Base-by-base conservation (phyloP, 2,888 invertebrate genomes). In the Fissipunctia ypsillon region DNA sequence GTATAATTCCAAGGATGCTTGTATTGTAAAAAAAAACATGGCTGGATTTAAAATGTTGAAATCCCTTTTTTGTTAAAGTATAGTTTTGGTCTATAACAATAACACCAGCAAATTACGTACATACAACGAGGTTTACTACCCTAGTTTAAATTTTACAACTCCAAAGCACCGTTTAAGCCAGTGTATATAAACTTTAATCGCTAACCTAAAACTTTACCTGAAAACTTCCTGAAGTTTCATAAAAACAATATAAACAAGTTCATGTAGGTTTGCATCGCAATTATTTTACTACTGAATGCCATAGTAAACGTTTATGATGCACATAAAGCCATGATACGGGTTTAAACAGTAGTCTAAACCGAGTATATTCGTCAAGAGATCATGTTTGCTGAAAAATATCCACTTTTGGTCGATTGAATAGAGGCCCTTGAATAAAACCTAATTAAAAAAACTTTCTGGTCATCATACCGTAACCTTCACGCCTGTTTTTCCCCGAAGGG, bases 161-260 rank as follows among this genome's bases (percentile, higher is more conserved):
- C 5, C 28, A 57, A 83, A 78, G 7, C 14, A 65, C 50, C 48
- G 50, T 64, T 67, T 31, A 64, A 70, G 72, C 19, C 14, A 52
- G 22, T 80, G 60, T 64, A 80, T 57, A 57, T 69, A 79, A 79
- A 79, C 66, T 68, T 64, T 66, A 65, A 83, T 66, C 28, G 63
- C 67, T 35, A 31, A 73, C 71, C 52, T 78, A 38, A 82, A 85
- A 68, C 25, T 71, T 72, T 35, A 63, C 69, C 61, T 68, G 73
- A 54, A 80, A 84, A 76, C 72, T 85, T 85, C 66, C 63, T 69
- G 59, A 61, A 75, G 31, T 65, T 61, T 65, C 65, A 77, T 84
- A 80, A 85, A 85, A 83, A 71, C 65, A 43, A 57, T 67, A 83
- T 77, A 77, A 75, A 83, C 76, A 59, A n/a, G 52, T 74, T 64